Evolutionary conservation across 2,888 invertebrate species (phyloP).

Genomic region (Tromatobia lineatoria): DNA sequence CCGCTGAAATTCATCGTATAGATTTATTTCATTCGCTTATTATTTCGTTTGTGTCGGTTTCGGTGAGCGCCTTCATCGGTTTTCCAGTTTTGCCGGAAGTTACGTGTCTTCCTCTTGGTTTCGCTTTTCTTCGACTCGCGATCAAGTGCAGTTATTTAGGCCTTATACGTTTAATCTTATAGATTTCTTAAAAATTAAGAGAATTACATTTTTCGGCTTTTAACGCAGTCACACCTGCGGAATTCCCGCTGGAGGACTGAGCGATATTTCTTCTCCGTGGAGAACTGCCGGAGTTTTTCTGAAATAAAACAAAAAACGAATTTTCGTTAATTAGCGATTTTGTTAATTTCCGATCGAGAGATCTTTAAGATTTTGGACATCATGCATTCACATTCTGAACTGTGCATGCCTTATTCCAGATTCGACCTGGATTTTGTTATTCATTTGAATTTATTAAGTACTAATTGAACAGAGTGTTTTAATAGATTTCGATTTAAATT

Average conservation of each 20-base stretch:
- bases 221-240: slow-evolving; percentile 79
- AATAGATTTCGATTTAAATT: no score
- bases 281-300: slow-evolving; percentile 83
- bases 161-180: slow-evolving; percentile 59
- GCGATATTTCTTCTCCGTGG: slow-evolving; percentile 84
- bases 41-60: not conserved
- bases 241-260: slow-evolving; percentile 74
- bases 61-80: not conserved
- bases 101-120: slow-evolving; percentile 21
- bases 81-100: not conserved
- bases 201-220: not conserved
- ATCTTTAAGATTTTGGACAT: no score
- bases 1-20: slow-evolving; percentile 8
- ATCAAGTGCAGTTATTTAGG: slow-evolving; percentile 53
- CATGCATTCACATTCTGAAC: no score
- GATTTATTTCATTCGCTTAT: slow-evolving; percentile 18
- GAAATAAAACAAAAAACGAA: slow-evolving; percentile 67
- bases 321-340: not conserved
- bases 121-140: slow-evolving; percentile 26
- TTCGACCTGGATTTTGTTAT: no score
- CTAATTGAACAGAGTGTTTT: no score
- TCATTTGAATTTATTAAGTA: no score
- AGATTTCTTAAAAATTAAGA: slow-evolving; percentile 48
- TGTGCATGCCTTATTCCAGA: no score
- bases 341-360: not conserved